phyloP scores from a whole-genome alignment of 2,113 vertebrate genomes.

The Nothoprocta perdicaria region DNA sequence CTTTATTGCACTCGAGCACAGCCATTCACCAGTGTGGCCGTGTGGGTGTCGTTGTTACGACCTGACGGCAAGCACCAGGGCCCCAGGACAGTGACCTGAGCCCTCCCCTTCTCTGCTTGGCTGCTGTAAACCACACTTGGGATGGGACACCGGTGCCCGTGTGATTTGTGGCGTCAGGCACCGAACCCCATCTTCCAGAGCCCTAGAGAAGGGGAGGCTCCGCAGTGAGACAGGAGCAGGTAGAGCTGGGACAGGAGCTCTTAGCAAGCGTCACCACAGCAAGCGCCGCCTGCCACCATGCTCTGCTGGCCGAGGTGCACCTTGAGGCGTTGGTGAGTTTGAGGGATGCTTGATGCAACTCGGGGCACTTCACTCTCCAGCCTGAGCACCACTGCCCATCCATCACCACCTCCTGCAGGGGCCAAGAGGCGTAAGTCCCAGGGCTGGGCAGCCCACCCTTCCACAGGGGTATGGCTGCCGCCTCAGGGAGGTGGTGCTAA shows the following conservation, averaged over 20 bases:
- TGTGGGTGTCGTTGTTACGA: background rate
- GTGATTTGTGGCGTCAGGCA: too few relatives aligned
- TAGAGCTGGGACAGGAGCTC: background rate
- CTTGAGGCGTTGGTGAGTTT: accelerated
- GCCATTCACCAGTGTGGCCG: accelerated
- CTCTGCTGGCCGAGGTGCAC: accelerated
- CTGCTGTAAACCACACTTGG: accelerated
- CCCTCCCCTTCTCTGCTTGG: background rate
- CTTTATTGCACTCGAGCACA: slow-evolving; percentile 61
- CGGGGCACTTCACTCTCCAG: background rate
- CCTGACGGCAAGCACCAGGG: background rate
- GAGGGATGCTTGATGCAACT: background rate
- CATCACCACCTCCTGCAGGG: accelerated
- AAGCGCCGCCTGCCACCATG: accelerated
- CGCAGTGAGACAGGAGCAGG: background rate
- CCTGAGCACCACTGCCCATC: background rate
- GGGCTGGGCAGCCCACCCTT: background rate
- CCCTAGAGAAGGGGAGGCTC: background rate
- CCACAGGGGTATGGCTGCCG: accelerated
- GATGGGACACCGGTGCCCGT: background rate
- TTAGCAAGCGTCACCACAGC: background rate
- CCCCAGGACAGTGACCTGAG: accelerated
- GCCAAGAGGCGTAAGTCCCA: too few relatives aligned
- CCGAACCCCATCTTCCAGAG: background rate
- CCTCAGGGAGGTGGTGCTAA: background rate